Base-by-base conservation (phyloP, 1,140 invertebrate genomes). In the Drosophila serrata region DNA sequence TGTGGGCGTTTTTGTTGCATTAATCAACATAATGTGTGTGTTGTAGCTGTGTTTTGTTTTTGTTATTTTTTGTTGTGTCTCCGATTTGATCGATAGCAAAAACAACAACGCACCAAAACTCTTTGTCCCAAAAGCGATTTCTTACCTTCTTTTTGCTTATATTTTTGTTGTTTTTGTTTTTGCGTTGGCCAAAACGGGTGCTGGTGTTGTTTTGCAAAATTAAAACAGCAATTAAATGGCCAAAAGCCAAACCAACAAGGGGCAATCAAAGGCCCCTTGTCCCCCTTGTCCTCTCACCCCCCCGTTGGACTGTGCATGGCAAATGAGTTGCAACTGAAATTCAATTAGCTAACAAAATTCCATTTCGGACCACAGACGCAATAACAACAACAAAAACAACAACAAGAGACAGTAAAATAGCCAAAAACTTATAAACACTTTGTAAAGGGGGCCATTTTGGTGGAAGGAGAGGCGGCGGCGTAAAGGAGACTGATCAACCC, bases 291-390 rank as follows among this genome's bases (percentile, higher is more conserved):
- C 45, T 2, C 7, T 15, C 13, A 0, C 8, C 19, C 11, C 3
- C 42, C n/a, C 70, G 5, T 62, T 57, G 15, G 58, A 35, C 57
- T 78, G 77, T 81, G 80, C 84, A 90, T 88, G 85, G 85, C 81
- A 90, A 88, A 88, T 88, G 84, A 88, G 84, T 88, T 88, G 85
- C 85, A 88, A 90, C 85, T 88, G 86, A 90, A 88, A 88, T 88
- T 88, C 85, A 88, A 88, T 88, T 88, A 88, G 85, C 85, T 88
- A 90, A 90, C 85, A 88, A 90, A 88, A 87, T 87, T 88, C 81
- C 85, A 88, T 88, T 88, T 88, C 58, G 77, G 68, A 87, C 80
- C 85, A 68, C 73, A 90, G 45, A 56, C 79, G 59, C 58, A 68
- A 45, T 65, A 78, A 39, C 75, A 76, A 55, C 45, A 48, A 22